Conservation (phyloP, 2,113 vertebrate genomes). For the Leucosticte australis region DNA sequence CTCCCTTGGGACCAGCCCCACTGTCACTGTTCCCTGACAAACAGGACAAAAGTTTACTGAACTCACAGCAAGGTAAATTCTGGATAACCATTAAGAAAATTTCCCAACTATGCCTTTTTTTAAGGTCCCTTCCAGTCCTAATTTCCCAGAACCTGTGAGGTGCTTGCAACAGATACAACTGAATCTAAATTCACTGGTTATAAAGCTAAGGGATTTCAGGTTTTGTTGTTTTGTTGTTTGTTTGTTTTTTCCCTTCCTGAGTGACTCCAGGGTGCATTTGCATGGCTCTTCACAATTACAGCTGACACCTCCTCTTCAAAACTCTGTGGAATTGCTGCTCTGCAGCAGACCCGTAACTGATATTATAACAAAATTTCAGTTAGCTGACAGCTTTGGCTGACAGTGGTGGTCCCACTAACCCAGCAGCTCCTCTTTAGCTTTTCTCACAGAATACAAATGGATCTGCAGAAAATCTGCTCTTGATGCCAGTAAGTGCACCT, state of each 20-base stretch:
- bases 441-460: not conserved
- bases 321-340: not conserved
- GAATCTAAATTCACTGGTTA: not conserved
- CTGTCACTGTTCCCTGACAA: not conserved
- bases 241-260: not conserved
- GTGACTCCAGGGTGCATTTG: not conserved
- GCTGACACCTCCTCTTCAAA: slow-evolving; percentile 1
- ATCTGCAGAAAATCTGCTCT: not conserved
- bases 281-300: not conserved
- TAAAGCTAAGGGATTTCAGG: not conserved
- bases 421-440: not conserved
- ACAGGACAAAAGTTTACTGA: not conserved
- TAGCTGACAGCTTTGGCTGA: not conserved
- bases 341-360: not conserved
- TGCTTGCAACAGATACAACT: not conserved
- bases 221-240: too few species aligned
- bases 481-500: not conserved
- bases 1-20: not conserved
- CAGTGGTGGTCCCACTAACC: not conserved
- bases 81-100: not conserved
- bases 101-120: not conserved
- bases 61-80: not conserved
- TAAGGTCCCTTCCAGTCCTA: not conserved
- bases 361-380: not conserved
- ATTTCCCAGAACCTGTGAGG: not conserved